These are phyloP conservation scores for Okapia johnstoni DNA, from an alignment of 2,113 vertebrate species.

Conservation along the genomic window DNA sequence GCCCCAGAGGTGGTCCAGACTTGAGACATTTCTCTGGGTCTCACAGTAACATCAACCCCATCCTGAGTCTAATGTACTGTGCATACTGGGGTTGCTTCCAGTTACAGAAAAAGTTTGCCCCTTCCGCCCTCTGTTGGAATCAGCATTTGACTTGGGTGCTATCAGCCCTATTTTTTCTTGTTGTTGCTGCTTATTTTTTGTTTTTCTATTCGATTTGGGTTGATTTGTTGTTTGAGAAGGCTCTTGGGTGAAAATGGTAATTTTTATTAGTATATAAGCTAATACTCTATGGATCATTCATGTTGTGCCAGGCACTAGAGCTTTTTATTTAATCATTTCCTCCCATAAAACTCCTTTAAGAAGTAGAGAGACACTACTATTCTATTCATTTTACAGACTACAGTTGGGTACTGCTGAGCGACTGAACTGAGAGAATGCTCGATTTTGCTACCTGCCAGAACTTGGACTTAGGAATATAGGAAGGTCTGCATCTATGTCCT, in stretches of 20 bases:
- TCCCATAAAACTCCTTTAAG: neutral
- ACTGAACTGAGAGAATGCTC: neutral
- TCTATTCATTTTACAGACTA: neutral
- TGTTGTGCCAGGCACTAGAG: neutral
- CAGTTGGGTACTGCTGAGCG: neutral
- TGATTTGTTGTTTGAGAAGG: neutral
- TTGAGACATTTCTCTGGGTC: neutral
- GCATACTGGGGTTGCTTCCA: too few species aligned
- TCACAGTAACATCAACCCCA: neutral
- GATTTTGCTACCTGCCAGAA: too few species aligned
- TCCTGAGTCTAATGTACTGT: neutral
- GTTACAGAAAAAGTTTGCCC: neutral
- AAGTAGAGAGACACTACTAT: rapidly evolving
- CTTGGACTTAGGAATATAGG: neutral
- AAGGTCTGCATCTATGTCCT: rapidly evolving
- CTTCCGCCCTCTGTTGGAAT: neutral
- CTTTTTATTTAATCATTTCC: neutral
- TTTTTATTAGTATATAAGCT: neutral
- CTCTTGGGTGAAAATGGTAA: neutral
- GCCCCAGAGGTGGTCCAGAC: neutral
- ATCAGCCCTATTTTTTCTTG: neutral
- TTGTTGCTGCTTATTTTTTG: neutral
- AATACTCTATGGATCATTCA: neutral
- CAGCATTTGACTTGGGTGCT: neutral
- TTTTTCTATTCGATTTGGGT: neutral